Evolutionary conservation across 2,113 vertebrate species (phyloP), one percentile per base, ranked within the genome.

Genomic region (Leptobrachium leishanense): DNA sequence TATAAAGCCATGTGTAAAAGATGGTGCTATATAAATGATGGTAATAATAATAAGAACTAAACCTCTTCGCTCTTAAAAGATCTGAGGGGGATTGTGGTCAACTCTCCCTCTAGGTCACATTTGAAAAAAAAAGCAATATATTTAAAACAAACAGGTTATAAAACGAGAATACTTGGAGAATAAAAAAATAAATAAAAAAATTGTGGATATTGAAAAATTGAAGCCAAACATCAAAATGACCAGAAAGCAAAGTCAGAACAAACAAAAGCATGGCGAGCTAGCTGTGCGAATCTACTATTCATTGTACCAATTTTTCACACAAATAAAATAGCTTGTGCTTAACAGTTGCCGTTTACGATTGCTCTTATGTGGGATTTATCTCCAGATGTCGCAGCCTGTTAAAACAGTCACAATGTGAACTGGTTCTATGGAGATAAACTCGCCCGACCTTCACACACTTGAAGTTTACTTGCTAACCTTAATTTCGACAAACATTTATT

Each of bases 261-360:
- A 64, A 39, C 62, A 64, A 64, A 6, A 59, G 6, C 62, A 64
- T 39, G 62, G 3, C 9, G 6, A 31, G 13, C 5, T 5, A 20
- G 62, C 62, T 39, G 31, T 13, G 62, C 39, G 62, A 64, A 64
- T 64, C 62, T 64, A 10, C 62, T 20, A 64, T 64, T 64, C 62
- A 64, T 64, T 39, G 31, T 31, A 64, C 62, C 9, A 39, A 13
- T 31, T 20, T 64, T 64, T 31, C 62, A 20, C 20, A 31, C 31
- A 64, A 64, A 64, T 6, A 64, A 64, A 64, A 64, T 64, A 64
- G n/a, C 31, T 64, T 64, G 62, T 59, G 62, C n/a, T 64, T 64
- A 64, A 39, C n/a, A 64, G 62, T 64, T 64, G 62, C 62, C 62
- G 20, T 64, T 64, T 64, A 64, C 31, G 62, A 39, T 64, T 6